Conservation (phyloP, 2,797 vertebrate genomes). For the Iguana delicatissima region DNA sequence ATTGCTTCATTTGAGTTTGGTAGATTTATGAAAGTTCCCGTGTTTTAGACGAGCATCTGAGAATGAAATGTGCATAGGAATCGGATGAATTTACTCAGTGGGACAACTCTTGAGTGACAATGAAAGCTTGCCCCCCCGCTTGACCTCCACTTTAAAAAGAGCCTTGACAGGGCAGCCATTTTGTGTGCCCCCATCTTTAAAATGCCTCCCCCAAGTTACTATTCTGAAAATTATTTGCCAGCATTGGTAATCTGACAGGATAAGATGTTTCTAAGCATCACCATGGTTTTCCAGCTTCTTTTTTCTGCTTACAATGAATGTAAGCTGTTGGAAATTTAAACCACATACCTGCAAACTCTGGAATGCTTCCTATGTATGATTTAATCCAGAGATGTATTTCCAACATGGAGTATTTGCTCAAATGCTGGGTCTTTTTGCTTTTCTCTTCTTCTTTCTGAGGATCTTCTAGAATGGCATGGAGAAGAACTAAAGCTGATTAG, state of each 20-base stretch:
- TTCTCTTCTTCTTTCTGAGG: background rate
- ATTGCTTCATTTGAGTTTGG: too few relatives aligned
- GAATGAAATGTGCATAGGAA: too few relatives aligned
- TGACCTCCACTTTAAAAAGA: background rate
- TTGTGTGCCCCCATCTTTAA: background rate
- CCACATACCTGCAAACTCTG: background rate
- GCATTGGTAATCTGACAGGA: background rate
- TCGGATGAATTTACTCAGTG: too few relatives aligned
- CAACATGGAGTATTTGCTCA: background rate
- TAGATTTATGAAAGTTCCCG: too few relatives aligned
- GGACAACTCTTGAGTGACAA: too few relatives aligned
- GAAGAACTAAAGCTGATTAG: too few relatives aligned
- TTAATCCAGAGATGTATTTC: background rate
- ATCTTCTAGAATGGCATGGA: background rate
- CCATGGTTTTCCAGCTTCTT: background rate
- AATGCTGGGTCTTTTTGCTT: too few relatives aligned
- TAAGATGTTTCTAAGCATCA: background rate
- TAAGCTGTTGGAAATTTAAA: background rate
- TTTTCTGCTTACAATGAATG: background rate
- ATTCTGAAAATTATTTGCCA: background rate
- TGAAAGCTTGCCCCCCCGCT: too few relatives aligned
- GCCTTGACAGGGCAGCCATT: background rate
- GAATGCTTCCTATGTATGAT: background rate
- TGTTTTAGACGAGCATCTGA: too few relatives aligned
- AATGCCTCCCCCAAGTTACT: too few relatives aligned